These are phyloP conservation scores for Monarcha castaneiventris DNA, from an alignment of 2,113 vertebrate species.

Conservation along the genomic window DNA sequence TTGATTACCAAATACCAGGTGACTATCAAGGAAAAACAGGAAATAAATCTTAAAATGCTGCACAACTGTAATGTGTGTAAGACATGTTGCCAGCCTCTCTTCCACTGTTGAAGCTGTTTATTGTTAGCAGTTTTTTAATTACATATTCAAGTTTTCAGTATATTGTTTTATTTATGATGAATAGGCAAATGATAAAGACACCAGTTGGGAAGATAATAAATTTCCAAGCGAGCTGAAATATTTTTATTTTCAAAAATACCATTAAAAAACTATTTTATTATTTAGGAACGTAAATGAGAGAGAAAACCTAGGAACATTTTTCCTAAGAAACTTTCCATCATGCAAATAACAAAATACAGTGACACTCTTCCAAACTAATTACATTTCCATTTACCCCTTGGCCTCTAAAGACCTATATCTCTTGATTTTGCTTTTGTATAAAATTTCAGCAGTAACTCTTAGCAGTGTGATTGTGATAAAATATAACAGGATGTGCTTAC, in stretches of 20 bases:
- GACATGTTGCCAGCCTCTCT: background rate
- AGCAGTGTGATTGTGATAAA: background rate
- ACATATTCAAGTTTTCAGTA: background rate
- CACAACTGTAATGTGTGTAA: background rate
- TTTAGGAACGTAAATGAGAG: background rate
- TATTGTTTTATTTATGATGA: background rate
- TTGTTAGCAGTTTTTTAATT: background rate
- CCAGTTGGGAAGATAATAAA: background rate
- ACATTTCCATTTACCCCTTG: background rate
- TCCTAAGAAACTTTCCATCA: background rate
- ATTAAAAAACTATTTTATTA: background rate
- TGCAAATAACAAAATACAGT: background rate
- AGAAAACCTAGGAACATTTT: background rate
- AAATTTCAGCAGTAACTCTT: background rate
- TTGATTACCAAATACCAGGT: background rate
- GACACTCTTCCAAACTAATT: background rate
- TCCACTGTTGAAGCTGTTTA: background rate
- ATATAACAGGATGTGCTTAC: background rate
- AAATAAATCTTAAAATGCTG: background rate
- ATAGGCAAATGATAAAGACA: background rate
- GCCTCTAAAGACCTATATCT: background rate
- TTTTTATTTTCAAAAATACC: background rate
- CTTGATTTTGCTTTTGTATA: background rate
- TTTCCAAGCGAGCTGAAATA: background rate
- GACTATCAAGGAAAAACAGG: background rate